Conservation (phyloP, 2,797 vertebrate genomes). For the Characodon lateralis region DNA sequence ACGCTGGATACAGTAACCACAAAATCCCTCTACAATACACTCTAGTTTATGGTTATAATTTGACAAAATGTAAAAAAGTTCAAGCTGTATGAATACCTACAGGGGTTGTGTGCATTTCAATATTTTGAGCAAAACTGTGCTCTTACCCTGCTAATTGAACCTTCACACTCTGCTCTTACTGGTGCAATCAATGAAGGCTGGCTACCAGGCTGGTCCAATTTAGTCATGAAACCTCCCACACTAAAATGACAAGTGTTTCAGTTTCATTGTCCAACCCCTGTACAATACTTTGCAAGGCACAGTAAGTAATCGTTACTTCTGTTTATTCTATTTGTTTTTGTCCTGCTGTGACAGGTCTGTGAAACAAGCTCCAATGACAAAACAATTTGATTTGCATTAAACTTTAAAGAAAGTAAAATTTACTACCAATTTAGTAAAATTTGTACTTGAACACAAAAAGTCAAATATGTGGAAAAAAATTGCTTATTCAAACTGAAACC, state of each 20-base stretch:
- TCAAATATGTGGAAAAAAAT: neutral
- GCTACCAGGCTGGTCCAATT: no score
- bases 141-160: no score
- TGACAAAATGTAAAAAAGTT: neutral
- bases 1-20: neutral
- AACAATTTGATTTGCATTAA: neutral
- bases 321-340: neutral
- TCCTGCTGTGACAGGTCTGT: neutral
- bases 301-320: neutral
- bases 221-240: no score
- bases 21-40: neutral
- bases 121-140: no score
- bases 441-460: neutral
- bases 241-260: no score
- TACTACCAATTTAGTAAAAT: no score
- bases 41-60: neutral
- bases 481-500: neutral
- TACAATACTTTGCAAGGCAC: neutral
- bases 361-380: neutral
- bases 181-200: no score
- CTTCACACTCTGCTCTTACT: no score
- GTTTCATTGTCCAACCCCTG: no score
- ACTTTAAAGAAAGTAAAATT: neutral
- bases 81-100: neutral
- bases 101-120: no score